These are phyloP conservation scores for Diachasma alloeum DNA, from an alignment of 1,140 invertebrate species.

Conservation along the genomic window DNA sequence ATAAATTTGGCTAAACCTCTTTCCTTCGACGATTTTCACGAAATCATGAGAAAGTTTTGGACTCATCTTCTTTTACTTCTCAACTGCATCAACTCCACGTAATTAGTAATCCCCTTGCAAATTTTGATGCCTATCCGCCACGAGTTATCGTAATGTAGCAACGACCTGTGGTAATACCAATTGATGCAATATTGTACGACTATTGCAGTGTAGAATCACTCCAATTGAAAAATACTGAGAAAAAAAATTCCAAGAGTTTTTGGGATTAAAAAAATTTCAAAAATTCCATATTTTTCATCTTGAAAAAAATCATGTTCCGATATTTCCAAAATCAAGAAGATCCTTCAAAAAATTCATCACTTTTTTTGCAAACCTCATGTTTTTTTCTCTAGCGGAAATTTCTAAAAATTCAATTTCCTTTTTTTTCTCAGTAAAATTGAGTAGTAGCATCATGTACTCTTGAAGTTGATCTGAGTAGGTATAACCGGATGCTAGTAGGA, in stretches of 20 bases:
- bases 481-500: not conserved
- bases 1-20: too few relatives aligned
- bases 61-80: not conserved
- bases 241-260: not conserved
- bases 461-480: not conserved
- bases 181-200: not conserved
- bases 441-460: not conserved
- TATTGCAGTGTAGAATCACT: not conserved
- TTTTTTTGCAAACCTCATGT: not conserved
- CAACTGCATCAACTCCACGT: not conserved
- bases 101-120: not conserved
- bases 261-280: not conserved
- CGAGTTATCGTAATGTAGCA: slow-evolving; percentile 27
- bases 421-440: not conserved
- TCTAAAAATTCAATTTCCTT: not conserved
- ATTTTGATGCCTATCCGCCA: slow-evolving; percentile 26
- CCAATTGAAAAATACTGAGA: not conserved
- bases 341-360: too few relatives aligned
- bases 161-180: not conserved
- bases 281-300: too few relatives aligned
- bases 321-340: too few relatives aligned
- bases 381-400: not conserved
- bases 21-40: not conserved
- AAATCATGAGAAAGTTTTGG: not conserved
- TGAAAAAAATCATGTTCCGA: too few relatives aligned